Evolutionary conservation across 2,113 vertebrate species (phyloP), one percentile per base, ranked within the genome.

Genomic region (Cryptoleucopteryx plumbea): DNA sequence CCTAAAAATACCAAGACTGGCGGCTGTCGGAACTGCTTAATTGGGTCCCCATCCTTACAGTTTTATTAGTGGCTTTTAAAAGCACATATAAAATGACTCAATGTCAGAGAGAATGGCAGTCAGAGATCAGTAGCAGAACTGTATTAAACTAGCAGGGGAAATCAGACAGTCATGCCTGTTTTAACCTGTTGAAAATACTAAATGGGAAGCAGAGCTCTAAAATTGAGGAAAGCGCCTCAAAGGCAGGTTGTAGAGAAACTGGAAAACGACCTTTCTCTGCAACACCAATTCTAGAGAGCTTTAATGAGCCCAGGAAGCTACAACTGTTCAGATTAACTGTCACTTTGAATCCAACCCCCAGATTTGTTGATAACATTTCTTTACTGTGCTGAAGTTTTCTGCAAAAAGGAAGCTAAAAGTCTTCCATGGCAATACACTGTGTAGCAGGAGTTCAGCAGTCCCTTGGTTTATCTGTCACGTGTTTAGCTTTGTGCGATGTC

Each of bases 341-440:
- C 12, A 6, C 61, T 86, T 19, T 11, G n/a, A 71, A 40, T 65
- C 72, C 74, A 73, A 6, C 42, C 48, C 6, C 38, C 53, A n/a
- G 17, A 20, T 38, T 9, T 43, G 82, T 10, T 43, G 59, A 56
- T 75, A 31, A 26, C 38, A 31, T 53, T 53, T 29, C 52, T 53
- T 53, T 53, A 29, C 52, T 53, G 27, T 53, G 52, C 27, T 53
- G 52, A 53, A 29, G 66, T 88, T 79, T 82, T 89, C 84, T 80
- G 45, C 31, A 6, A 9, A 14, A 43, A 71, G 65, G 79, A 63
- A 77, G 48, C 66, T 10, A 13, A 5, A 68, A 52, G 59, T 20
- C 62, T 66, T 43, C 63, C 61, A 1, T 4, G 55, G 65, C 56
- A 53, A 1, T 11, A 21, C 9, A 3, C 1, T 0, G 18, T 27